Percentiles rank a stretch among this genome's conserved stretches.
phyloP scores from a whole-genome alignment of 2,888 invertebrate species.

The Hemithea aestivaria region DNA sequence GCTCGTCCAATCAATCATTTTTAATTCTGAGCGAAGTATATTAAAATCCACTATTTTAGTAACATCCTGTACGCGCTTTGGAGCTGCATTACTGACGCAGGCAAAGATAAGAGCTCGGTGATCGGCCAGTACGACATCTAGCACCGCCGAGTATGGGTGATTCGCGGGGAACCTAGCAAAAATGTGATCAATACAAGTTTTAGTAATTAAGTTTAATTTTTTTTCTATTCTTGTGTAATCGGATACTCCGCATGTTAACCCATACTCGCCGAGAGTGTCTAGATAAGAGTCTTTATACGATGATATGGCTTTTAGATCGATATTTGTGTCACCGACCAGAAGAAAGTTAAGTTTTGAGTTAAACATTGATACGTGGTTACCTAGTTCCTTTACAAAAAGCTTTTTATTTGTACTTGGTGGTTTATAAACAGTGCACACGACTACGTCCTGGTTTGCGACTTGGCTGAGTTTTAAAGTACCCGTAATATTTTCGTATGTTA shows the following conservation, averaged over 20 bases:
- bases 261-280: conserved; percentile 11
- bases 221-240: conserved; percentile 21
- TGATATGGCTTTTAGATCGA: conserved; percentile 6
- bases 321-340: conserved; percentile 9
- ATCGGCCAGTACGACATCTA: conserved; percentile 23
- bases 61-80: no score
- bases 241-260: conserved; percentile 19
- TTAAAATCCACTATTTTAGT: no score
- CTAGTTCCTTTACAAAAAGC: conserved; percentile 5
- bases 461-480: conserved; percentile 3
- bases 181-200: conserved; percentile 27
- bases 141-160: conserved; percentile 20
- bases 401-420: conserved; percentile 5
- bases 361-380: conserved; percentile 1
- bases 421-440: conserved; percentile 6
- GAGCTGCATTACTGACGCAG: no score
- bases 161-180: conserved; percentile 25
- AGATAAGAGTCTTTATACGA: conserved; percentile 9
- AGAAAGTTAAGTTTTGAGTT: conserved; percentile 4
- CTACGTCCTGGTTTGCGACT: conserved; percentile 1
- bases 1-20: no score
- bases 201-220: conserved; percentile 17
- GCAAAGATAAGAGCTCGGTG: no score
- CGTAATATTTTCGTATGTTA: conserved; percentile 5
- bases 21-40: no score